A percentile compares a stretch with the other conserved stretches of the same genome.
Conservation (phyloP, 2,113 vertebrate genomes). For the Eulemur macaco region DNA sequence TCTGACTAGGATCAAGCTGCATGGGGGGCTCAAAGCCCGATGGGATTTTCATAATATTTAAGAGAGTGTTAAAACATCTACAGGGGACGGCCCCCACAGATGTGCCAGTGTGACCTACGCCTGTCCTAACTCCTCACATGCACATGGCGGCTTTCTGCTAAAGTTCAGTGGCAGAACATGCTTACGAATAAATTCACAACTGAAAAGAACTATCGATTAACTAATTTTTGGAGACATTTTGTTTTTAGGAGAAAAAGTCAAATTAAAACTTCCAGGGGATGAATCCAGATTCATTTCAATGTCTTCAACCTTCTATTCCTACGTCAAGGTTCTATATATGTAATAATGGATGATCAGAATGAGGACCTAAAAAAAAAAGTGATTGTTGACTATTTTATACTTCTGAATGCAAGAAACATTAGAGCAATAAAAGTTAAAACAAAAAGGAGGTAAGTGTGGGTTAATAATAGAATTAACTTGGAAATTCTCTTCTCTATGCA, state of each 20-base stretch:
- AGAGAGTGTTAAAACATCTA: neutral
- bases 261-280: neutral
- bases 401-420: neutral
- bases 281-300: neutral
- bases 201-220: neutral
- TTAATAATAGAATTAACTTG: neutral
- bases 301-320: neutral
- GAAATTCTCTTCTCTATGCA: neutral
- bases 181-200: neutral
- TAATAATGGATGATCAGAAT: neutral
- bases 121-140: neutral
- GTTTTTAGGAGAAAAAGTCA: neutral
- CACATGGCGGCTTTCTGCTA: neutral
- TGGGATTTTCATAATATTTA: slow-evolving; percentile 57
- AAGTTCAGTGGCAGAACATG: neutral
- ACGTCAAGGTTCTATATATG: neutral
- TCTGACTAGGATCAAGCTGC: neutral
- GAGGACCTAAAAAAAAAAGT: neutral
- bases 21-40: neutral
- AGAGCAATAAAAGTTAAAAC: neutral
- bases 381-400: neutral
- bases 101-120: neutral
- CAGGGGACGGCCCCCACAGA: neutral
- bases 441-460: neutral
- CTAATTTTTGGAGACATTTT: neutral